Percentiles rank a stretch among this genome's conserved stretches.
Conservation (phyloP, 2,888 invertebrate species). For the Mimas tiliae region DNA sequence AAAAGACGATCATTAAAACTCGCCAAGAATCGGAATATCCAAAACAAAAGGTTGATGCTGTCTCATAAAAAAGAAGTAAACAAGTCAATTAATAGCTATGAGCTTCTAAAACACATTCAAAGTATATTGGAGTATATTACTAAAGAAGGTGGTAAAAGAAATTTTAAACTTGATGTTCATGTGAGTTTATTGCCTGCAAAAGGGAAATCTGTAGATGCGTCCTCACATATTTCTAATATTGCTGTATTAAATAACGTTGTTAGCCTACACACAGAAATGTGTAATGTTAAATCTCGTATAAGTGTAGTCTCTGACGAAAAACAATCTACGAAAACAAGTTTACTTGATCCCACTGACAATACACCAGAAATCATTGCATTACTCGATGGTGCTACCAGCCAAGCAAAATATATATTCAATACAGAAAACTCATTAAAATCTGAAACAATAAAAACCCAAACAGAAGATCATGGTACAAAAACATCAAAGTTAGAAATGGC, state of each 20-base stretch:
- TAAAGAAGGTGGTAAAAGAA: slow-evolving; percentile 47
- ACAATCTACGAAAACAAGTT: slow-evolving; percentile 1
- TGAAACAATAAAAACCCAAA: slow-evolving; percentile 29
- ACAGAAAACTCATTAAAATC: slow-evolving; percentile 41
- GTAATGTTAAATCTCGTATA: background rate
- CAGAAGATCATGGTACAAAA: slow-evolving; percentile 38
- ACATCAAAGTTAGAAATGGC: slow-evolving; percentile 51
- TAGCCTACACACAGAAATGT: too few relatives aligned
- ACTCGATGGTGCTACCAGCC: slow-evolving; percentile 61
- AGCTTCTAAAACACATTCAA: slow-evolving; percentile 50
- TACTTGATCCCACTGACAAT: slow-evolving; percentile 28
- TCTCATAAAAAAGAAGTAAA: slow-evolving; percentile 46
- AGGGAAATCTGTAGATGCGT: slow-evolving; percentile 38
- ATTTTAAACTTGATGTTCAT: slow-evolving; percentile 63
- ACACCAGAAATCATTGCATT: slow-evolving; percentile 58
- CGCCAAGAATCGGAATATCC: slow-evolving; percentile 37
- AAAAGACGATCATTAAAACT: slow-evolving; percentile 30
- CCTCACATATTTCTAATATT: slow-evolving; percentile 32
- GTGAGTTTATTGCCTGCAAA: slow-evolving; percentile 55
- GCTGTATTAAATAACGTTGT: slow-evolving; percentile 24
- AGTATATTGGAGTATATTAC: slow-evolving; percentile 58
- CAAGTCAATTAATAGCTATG: slow-evolving; percentile 32
- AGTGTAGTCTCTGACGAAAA: slow-evolving; percentile 9
- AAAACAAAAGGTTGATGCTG: slow-evolving; percentile 47
- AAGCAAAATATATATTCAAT: slow-evolving; percentile 56